Evolutionary conservation across 1,140 invertebrate genomes (phyloP).

Genomic region (Bombus consobrinus): DNA sequence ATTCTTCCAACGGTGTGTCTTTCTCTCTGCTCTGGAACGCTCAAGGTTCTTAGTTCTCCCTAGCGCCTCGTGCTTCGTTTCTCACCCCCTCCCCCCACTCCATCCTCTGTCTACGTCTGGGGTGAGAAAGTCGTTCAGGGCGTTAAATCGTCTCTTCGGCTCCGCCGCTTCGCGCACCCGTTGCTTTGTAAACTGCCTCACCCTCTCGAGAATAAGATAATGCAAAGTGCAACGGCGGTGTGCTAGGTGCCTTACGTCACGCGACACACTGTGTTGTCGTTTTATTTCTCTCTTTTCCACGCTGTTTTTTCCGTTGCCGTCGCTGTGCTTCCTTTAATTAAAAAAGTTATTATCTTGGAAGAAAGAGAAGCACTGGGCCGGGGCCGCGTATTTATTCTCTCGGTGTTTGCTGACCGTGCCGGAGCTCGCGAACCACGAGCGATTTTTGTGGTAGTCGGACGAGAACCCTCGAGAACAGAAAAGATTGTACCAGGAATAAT

Average conservation of each 20-base stretch:
- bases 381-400: constrained; percentile 33
- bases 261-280: not conserved
- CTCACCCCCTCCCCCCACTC: not conserved
- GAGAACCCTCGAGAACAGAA: not conserved
- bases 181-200: constrained; percentile 51
- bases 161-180: constrained; percentile 34
- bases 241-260: constrained; percentile 33
- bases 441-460: not conserved
- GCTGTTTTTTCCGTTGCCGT: not conserved
- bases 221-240: constrained; percentile 32
- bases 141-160: constrained; percentile 71
- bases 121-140: constrained; percentile 66
- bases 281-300: not conserved
- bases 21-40: constrained; percentile 21
- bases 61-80: constrained; percentile 35
- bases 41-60: constrained; percentile 40
- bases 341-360: constrained; percentile 60
- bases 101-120: not conserved
- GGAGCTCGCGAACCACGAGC: not conserved
- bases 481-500: not conserved
- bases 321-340: constrained; percentile 63
- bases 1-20: not conserved
- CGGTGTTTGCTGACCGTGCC: constrained; percentile 41
- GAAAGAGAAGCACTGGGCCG: not conserved
- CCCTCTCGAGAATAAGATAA: constrained; percentile 49